phyloP scores from a whole-genome alignment of 2,113 vertebrate genomes.

The Cololabis saira region DNA sequence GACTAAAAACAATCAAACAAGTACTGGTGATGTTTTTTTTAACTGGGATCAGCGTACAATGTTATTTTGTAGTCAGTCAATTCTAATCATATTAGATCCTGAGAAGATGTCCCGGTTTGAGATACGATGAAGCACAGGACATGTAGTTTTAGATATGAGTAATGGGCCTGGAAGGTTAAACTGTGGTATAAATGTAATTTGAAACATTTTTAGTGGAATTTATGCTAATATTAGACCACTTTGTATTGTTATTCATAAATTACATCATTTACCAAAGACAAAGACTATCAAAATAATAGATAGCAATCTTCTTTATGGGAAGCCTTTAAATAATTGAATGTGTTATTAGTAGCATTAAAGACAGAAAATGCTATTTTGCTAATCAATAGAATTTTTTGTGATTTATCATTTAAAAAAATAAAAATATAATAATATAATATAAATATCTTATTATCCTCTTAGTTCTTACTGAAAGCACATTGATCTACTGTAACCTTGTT shows the following conservation, averaged over 20 bases:
- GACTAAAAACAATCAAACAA: constrained; percentile 71
- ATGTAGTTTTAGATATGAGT: constrained; percentile 73
- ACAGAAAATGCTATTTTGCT: constrained; percentile 5
- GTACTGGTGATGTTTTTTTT: constrained; percentile 61
- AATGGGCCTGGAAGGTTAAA: constrained; percentile 55
- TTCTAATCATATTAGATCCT: constrained; percentile 78
- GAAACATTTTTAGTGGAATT: constrained; percentile 58
- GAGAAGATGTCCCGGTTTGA: constrained; percentile 67
- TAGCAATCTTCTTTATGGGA: constrained; percentile 15
- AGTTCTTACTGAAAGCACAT: not conserved
- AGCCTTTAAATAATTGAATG: constrained; percentile 19
- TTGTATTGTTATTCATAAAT: constrained; percentile 58
- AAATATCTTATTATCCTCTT: not conserved
- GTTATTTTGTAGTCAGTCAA: constrained; percentile 74
- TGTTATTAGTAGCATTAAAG: not conserved
- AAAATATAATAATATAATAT: no score
- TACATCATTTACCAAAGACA: constrained; percentile 43
- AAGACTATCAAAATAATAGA: constrained; percentile 38
- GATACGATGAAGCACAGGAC: constrained; percentile 55
- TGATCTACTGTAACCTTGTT: constrained; percentile 5
- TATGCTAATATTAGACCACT: constrained; percentile 63
- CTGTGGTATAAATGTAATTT: constrained; percentile 56
- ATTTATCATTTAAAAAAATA: constrained; percentile 7
- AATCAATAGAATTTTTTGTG: not conserved
- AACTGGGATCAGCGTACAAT: constrained; percentile 74